Evolutionary conservation across 2,797 vertebrate genomes (phyloP).

Genomic region (Schizopygopsis malacanthus): DNA sequence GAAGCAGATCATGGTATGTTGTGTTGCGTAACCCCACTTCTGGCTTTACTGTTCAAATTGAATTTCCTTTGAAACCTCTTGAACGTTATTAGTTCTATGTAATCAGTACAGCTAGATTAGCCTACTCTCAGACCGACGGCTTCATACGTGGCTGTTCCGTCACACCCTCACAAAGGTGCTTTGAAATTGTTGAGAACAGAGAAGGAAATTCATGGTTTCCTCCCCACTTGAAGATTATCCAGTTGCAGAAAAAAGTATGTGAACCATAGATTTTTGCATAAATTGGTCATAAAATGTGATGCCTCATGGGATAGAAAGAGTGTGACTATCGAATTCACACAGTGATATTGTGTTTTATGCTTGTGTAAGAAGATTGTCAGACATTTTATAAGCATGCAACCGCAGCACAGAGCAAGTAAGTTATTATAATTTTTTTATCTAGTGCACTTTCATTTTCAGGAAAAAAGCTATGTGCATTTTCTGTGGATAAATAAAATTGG

Average conservation of each 20-base stretch:
- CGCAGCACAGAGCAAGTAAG: neutral
- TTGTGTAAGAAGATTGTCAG: neutral
- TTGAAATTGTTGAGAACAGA: too few species aligned
- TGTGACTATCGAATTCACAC: neutral
- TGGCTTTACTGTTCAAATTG: slow-evolving; percentile 14
- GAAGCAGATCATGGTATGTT: slow-evolving; percentile 17
- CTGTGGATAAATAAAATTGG: neutral
- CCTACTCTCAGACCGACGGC: neutral
- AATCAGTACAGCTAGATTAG: slow-evolving; percentile 12
- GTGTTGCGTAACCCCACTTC: slow-evolving; percentile 29
- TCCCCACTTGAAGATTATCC: neutral
- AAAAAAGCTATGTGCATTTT: neutral
- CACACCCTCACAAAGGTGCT: neutral
- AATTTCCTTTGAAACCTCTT: slow-evolving; percentile 18
- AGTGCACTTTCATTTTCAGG: neutral
- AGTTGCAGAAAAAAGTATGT: neutral
- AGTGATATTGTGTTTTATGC: slow-evolving; percentile 5
- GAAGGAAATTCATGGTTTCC: neutral
- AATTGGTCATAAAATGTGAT: slow-evolving; percentile 1
- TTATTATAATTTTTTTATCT: neutral
- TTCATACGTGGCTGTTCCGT: neutral
- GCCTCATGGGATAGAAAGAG: neutral
- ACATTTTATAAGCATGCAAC: neutral
- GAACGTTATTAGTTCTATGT: slow-evolving; percentile 2
- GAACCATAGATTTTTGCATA: slow-evolving; percentile 9